phyloP scores from a whole-genome alignment of 1,140 invertebrate genomes.

The Drosophila navojoa region DNA sequence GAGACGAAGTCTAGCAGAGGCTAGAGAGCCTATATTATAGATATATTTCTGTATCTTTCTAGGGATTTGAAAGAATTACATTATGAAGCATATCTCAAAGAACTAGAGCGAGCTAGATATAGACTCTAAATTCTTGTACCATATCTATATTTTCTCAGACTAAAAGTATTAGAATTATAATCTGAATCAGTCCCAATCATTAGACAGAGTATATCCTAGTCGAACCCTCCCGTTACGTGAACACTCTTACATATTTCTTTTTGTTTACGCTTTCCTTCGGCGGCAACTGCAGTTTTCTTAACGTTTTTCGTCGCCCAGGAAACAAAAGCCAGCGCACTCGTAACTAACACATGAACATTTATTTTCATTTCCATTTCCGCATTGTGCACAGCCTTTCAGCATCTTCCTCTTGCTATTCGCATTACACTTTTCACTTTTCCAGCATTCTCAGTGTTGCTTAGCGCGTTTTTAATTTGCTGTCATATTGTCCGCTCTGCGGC shows the following conservation, averaged over 20 bases:
- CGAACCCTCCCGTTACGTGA: conserved; percentile 13
- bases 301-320: conserved; percentile 57
- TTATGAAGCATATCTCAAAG: no score
- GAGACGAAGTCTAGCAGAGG: no score
- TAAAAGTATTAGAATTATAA: no score
- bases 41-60: no score
- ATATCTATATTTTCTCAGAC: no score
- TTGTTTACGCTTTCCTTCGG: conserved; percentile 2
- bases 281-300: conserved; percentile 55
- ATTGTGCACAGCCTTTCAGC: conserved; percentile 16
- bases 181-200: no score
- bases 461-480: conserved; percentile 42
- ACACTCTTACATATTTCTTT: background rate
- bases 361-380: conserved; percentile 57
- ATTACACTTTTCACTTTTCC: background rate
- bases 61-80: no score
- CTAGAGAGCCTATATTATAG: no score
- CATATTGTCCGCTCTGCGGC: conserved; percentile 31
- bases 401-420: conserved; percentile 30
- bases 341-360: conserved; percentile 56
- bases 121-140: no score
- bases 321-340: conserved; percentile 44
- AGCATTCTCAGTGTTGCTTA: conserved; percentile 4
- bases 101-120: no score
- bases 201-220: conserved; percentile 2